Conservation (phyloP, 2,888 invertebrate genomes). For the Agrochola macilenta region DNA sequence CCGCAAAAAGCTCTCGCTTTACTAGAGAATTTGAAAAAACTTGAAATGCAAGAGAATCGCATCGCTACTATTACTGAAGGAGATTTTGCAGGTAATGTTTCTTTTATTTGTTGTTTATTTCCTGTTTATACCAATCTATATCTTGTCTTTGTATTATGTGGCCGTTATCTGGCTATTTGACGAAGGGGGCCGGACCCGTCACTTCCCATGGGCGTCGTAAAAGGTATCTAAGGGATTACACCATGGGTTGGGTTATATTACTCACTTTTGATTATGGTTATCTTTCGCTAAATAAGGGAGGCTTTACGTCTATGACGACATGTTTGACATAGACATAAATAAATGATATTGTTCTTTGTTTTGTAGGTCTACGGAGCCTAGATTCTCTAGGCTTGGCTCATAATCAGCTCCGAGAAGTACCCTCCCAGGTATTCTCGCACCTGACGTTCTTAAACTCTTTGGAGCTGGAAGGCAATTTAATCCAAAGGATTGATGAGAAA, state of each 20-base stretch:
- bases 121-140: background rate
- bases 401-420: slow-evolving; percentile 95
- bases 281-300: background rate
- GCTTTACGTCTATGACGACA: slow-evolving; percentile 5
- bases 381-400: slow-evolving; percentile 96
- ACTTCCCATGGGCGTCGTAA: slow-evolving; percentile 58
- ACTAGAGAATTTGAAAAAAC: slow-evolving; percentile 94
- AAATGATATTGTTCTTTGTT: slow-evolving; percentile 18
- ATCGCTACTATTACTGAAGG: slow-evolving; percentile 94
- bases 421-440: slow-evolving; percentile 95
- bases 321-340: background rate
- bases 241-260: slow-evolving; percentile 30
- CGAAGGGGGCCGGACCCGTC: background rate
- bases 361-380: slow-evolving; percentile 93
- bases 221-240: slow-evolving; percentile 35
- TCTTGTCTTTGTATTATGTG: slow-evolving; percentile 3
- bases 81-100: slow-evolving; percentile 94
- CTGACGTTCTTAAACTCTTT: slow-evolving; percentile 95
- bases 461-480: slow-evolving; percentile 96
- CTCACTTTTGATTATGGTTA: slow-evolving; percentile 47
- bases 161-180: slow-evolving; percentile 16
- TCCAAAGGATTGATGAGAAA: slow-evolving; percentile 94
- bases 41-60: slow-evolving; percentile 97
- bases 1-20: slow-evolving; percentile 95
- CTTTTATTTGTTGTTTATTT: slow-evolving; percentile 20